A percentile compares a stretch with the other conserved stretches of the same genome.
phyloP scores from a whole-genome alignment of 2,113 vertebrate genomes.

The Butorides virescens region DNA sequence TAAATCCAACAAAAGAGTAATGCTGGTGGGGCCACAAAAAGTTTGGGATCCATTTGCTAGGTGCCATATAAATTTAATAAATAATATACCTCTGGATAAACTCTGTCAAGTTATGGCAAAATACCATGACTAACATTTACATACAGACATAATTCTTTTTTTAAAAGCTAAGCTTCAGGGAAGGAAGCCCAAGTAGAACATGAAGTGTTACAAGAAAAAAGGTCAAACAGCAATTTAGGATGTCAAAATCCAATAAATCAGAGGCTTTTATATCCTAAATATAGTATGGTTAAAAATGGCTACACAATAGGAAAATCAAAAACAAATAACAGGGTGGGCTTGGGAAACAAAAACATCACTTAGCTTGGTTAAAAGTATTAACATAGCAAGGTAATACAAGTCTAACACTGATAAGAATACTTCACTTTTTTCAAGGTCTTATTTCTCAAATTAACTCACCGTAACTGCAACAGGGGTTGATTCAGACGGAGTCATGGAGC shows the following conservation, averaged over 20 bases:
- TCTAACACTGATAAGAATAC: background rate
- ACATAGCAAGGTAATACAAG: background rate
- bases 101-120: background rate
- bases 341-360: background rate
- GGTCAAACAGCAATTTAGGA: background rate
- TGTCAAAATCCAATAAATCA: background rate
- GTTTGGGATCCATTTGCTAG: background rate
- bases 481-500: constrained; percentile 62
- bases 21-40: background rate
- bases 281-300: background rate
- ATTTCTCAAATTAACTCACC: constrained; percentile 53
- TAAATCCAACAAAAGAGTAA: background rate
- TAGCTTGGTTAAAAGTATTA: background rate
- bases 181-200: background rate
- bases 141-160: background rate
- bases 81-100: background rate
- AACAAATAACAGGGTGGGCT: background rate
- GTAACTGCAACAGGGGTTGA: constrained; percentile 44
- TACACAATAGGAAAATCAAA: background rate
- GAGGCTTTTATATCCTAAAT: background rate
- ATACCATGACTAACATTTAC: background rate
- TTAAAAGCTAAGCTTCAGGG: background rate
- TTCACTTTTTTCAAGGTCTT: background rate
- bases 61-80: background rate
- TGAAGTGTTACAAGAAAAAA: background rate